phyloP scores from a whole-genome alignment of 2,888 invertebrate genomes.

The Torymus tubicola region DNA sequence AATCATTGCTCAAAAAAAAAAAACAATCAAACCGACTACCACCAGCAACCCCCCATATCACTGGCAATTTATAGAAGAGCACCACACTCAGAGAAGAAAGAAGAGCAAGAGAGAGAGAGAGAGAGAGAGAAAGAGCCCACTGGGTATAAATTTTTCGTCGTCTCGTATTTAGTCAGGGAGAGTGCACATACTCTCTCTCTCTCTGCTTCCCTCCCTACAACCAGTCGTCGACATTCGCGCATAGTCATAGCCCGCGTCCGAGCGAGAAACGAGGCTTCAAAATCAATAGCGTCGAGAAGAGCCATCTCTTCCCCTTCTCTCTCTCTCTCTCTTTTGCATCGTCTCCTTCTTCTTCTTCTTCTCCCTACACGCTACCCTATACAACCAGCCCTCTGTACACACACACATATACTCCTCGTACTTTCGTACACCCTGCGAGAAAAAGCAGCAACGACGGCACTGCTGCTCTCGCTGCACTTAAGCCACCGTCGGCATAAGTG shows the following conservation, averaged over 20 bases:
- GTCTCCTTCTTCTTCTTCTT: no score
- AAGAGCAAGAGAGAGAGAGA: background rate
- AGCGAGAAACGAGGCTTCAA: constrained; percentile 61
- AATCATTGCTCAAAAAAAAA: no score
- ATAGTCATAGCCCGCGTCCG: constrained; percentile 31
- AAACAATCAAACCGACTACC: no score
- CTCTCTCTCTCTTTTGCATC: background rate
- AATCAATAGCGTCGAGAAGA: constrained; percentile 65
- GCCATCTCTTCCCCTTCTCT: constrained; percentile 45
- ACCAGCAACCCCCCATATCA: no score
- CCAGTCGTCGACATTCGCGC: background rate
- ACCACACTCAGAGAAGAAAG: background rate
- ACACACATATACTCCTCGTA: no score
- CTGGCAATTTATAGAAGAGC: background rate
- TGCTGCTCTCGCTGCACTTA: constrained; percentile 64
- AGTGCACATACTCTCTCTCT: no score
- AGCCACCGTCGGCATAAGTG: constrained; percentile 58
- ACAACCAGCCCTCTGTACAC: constrained; percentile 40
- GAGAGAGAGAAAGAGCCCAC: background rate
- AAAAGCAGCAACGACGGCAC: constrained; percentile 58
- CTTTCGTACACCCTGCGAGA: constrained; percentile 5
- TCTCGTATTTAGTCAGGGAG: background rate
- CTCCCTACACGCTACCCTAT: no score
- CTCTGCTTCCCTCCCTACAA: no score
- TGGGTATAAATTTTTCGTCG: constrained; percentile 34